Percentiles rank a stretch among this genome's conserved stretches.
These are phyloP conservation scores for Meghimatium bilineatum DNA, from an alignment of 2,888 invertebrate species.

Conservation along the genomic window DNA sequence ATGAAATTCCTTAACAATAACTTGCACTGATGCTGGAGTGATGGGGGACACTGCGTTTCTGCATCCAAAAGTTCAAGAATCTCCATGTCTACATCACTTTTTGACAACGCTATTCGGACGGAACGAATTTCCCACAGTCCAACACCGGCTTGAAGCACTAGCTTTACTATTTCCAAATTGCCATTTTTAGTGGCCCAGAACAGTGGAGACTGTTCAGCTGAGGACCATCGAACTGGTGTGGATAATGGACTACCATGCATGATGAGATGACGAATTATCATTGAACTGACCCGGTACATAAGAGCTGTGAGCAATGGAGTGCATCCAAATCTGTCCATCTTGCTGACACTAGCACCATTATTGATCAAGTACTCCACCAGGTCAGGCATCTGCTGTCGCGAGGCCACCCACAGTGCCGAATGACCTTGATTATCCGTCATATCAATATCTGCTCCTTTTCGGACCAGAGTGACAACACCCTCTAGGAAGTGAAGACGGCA, in stretches of 20 bases:
- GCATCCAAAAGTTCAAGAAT: slow-evolving; percentile 62
- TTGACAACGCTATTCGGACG: slow-evolving; percentile 62
- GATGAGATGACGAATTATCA: slow-evolving; percentile 67
- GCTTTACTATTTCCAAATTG: slow-evolving; percentile 65
- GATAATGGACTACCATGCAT: slow-evolving; percentile 68
- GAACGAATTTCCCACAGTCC: slow-evolving; percentile 64
- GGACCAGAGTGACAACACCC: slow-evolving; percentile 71
- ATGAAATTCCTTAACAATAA: slow-evolving; percentile 60
- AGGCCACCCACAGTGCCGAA: slow-evolving; percentile 70
- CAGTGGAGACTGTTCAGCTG: slow-evolving; percentile 66
- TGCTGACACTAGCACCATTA: slow-evolving; percentile 73
- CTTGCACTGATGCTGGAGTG: slow-evolving; percentile 65
- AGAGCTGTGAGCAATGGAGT: slow-evolving; percentile 71
- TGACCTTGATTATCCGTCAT: slow-evolving; percentile 68
- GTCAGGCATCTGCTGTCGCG: slow-evolving; percentile 68
- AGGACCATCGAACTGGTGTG: slow-evolving; percentile 61
- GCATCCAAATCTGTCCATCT: slow-evolving; percentile 71
- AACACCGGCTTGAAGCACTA: slow-evolving; percentile 65
- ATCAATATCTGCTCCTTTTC: slow-evolving; percentile 73
- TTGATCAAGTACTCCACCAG: slow-evolving; percentile 67
- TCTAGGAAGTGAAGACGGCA: slow-evolving; percentile 74
- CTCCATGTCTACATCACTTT: slow-evolving; percentile 59
- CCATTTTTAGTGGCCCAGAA: slow-evolving; percentile 71
- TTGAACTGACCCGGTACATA: slow-evolving; percentile 69
- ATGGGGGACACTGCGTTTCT: slow-evolving; percentile 62